Conservation (phyloP, 2,797 vertebrate species). For the Spheniscus humboldti region DNA sequence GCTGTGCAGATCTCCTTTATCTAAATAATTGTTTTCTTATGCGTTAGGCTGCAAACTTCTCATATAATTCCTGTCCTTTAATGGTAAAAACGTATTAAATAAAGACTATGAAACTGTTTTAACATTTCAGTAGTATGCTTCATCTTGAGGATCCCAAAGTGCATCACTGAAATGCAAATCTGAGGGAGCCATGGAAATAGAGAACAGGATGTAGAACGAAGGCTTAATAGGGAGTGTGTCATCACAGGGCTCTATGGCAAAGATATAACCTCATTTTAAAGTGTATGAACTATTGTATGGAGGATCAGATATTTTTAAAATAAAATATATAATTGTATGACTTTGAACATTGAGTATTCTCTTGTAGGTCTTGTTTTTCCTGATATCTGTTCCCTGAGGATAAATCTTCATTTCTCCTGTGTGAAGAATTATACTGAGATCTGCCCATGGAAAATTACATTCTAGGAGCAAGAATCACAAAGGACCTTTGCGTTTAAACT, state of each 20-base stretch:
- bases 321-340: not conserved
- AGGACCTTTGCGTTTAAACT: not conserved
- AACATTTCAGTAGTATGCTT: not conserved
- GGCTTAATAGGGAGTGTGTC: not conserved
- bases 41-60: not conserved
- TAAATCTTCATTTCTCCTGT: not conserved
- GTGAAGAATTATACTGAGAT: not conserved
- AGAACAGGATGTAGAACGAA: not conserved
- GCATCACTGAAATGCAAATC: not conserved
- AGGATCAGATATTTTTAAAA: not conserved
- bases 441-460: not conserved
- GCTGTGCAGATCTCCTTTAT: slow-evolving; percentile 24
- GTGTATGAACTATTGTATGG: not conserved
- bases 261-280: not conserved
- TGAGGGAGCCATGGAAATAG: not conserved
- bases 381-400: not conserved
- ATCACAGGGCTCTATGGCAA: not conserved
- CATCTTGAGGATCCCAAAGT: not conserved
- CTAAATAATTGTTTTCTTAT: slow-evolving; percentile 51
- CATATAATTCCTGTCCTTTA: not conserved
- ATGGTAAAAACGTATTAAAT: not conserved
- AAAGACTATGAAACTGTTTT: not conserved
- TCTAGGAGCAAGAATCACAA: slow-evolving; percentile 3
- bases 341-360: not conserved
- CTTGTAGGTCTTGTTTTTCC: not conserved